Conservation (phyloP, 1,140 invertebrate species). For the Acromyrmex charruanus region DNA sequence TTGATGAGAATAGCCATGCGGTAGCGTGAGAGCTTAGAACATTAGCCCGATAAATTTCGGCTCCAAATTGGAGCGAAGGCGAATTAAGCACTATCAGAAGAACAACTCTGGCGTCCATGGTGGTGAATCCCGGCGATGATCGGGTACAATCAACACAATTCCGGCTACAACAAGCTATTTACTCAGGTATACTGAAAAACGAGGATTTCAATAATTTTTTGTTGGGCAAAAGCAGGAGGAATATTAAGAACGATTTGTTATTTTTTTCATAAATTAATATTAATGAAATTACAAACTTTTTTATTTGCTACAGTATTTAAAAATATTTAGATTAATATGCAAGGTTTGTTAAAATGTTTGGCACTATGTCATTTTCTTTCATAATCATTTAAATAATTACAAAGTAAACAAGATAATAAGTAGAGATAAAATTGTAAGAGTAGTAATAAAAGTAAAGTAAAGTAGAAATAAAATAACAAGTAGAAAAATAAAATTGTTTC, state of each 20-base stretch:
- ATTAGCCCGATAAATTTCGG: constrained; percentile 54
- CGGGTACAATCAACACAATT: constrained; percentile 93
- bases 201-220: not conserved
- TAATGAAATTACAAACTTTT: not conserved
- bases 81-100: constrained; percentile 65
- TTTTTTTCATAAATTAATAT: not conserved
- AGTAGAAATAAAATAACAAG: no score
- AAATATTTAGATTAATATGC: not conserved
- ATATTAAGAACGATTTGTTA: not conserved
- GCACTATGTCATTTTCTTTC: not conserved
- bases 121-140: constrained; percentile 88
- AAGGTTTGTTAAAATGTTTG: not conserved
- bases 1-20: constrained; percentile 70
- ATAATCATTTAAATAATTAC: no score
- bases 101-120: constrained; percentile 75
- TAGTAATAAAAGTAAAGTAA: no score
- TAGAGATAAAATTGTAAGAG: no score
- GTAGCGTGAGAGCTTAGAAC: constrained; percentile 73
- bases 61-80: constrained; percentile 33
- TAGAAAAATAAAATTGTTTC: not conserved
- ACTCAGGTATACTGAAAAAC: constrained; percentile 89
- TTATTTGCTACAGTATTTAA: not conserved
- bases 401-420: no score
- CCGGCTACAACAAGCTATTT: constrained; percentile 96
- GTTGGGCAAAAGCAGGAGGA: not conserved